Evolutionary conservation across 2,797 vertebrate species (phyloP).

Genomic region (Phoebastria nigripes): DNA sequence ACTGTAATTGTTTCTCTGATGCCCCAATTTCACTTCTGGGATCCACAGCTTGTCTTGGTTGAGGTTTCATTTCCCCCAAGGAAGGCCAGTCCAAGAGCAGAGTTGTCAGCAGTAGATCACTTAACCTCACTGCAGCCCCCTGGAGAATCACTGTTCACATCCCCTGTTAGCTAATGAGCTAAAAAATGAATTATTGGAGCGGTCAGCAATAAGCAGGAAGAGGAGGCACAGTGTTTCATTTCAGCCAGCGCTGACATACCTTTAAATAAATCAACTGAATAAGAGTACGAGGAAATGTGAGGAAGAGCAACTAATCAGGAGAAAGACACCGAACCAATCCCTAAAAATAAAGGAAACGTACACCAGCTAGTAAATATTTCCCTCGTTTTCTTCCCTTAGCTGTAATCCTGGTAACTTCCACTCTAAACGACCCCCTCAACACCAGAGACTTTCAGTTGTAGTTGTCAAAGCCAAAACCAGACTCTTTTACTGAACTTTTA

Average conservation of each 20-base stretch:
- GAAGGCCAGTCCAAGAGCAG: slow-evolving; percentile 79
- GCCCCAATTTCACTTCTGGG: slow-evolving; percentile 16
- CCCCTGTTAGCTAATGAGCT: slow-evolving; percentile 80
- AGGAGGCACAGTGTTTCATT: slow-evolving; percentile 60
- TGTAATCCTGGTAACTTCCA: background rate
- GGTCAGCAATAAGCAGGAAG: slow-evolving; percentile 71
- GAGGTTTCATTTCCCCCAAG: slow-evolving; percentile 56
- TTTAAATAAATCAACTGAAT: slow-evolving; percentile 74
- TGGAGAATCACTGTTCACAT: slow-evolving; percentile 72
- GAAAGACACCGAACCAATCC: background rate
- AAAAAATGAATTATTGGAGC: slow-evolving; percentile 80
- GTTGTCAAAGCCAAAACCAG: background rate
- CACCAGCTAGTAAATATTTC: background rate
- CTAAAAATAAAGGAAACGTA: slow-evolving; percentile 13
- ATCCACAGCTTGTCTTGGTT: slow-evolving; percentile 22
- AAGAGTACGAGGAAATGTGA: slow-evolving; percentile 18
- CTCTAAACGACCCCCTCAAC: background rate
- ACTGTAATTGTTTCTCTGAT: background rate
- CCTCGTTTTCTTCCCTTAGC: background rate
- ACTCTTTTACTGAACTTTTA: background rate
- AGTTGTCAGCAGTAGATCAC: slow-evolving; percentile 72
- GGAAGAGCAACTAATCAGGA: slow-evolving; percentile 12
- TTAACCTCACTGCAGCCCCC: slow-evolving; percentile 66
- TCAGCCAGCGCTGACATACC: slow-evolving; percentile 67
- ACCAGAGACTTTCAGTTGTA: background rate